A percentile compares a stretch with the other conserved stretches of the same genome.
Evolutionary conservation across 2,888 invertebrate genomes (phyloP).

Genomic region (Hirtodrosophila histrioides): DNA sequence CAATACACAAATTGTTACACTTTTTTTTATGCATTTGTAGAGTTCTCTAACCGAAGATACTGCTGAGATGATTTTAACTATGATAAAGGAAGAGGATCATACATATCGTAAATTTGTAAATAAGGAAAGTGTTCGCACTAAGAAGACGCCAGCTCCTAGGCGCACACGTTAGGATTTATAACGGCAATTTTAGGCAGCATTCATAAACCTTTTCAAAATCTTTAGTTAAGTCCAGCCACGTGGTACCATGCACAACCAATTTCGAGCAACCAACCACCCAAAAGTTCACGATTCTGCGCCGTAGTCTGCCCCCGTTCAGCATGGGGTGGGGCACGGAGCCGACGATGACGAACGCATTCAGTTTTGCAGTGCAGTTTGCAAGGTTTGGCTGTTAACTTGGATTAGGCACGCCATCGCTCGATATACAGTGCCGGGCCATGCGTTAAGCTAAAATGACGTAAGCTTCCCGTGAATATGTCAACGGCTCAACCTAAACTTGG

Average conservation of each 20-base stretch:
- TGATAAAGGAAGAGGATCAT: constrained; percentile 35
- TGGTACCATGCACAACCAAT: constrained; percentile 9
- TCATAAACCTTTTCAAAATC: constrained; percentile 14
- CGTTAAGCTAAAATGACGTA: constrained; percentile 67
- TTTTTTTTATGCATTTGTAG: background rate
- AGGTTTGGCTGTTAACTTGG: constrained; percentile 31
- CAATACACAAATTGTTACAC: background rate
- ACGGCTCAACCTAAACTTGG: constrained; percentile 65
- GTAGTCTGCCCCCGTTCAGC: constrained; percentile 3
- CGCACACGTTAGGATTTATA: background rate
- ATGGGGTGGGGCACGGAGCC: constrained; percentile 57
- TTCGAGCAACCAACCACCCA: constrained; percentile 18
- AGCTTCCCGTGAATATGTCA: constrained; percentile 64
- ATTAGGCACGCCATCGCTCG: constrained; percentile 60
- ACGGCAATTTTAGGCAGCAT: background rate
- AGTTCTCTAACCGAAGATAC: constrained; percentile 1
- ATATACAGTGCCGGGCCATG: constrained; percentile 26
- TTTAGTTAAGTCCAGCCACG: constrained; percentile 10
- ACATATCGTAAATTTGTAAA: background rate
- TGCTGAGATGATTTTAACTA: constrained; percentile 20
- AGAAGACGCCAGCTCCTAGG: too few species aligned
- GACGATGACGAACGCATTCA: constrained; percentile 45
- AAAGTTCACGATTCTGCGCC: constrained; percentile 60
- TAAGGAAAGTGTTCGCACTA: too few species aligned
- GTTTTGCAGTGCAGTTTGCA: constrained; percentile 59